Evolutionary conservation across 2,113 vertebrate species (phyloP).

Genomic region (Dipodomys merriami): DNA sequence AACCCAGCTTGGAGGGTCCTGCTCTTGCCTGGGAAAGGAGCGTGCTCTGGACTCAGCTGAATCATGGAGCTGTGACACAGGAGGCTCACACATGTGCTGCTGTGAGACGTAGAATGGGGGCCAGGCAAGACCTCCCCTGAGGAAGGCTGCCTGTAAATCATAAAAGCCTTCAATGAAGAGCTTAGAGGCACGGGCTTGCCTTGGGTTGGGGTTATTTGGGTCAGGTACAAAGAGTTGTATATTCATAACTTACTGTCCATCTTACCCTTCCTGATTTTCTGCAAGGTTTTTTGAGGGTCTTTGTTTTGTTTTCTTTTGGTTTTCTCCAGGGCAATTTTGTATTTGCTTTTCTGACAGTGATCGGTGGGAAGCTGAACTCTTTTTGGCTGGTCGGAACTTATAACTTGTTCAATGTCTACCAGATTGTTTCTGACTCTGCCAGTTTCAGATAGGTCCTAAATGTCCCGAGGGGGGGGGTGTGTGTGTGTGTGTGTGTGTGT

Average conservation of each 20-base stretch:
- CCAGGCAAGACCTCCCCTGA: constrained; percentile 86
- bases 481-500: background rate
- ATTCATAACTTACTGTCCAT: constrained; percentile 87
- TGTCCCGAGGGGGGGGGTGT: no score
- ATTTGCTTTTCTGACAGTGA: constrained; percentile 80
- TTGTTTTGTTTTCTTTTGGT: constrained; percentile 51
- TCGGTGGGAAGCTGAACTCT: constrained; percentile 74
- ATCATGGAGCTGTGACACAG: constrained; percentile 67
- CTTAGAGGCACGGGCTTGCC: constrained; percentile 80
- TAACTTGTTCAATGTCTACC: constrained; percentile 75
- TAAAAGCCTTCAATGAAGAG: constrained; percentile 85
- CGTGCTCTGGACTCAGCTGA: constrained; percentile 67
- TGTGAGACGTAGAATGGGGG: constrained; percentile 82
- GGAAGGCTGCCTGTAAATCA: constrained; percentile 84
- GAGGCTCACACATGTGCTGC: constrained; percentile 79
- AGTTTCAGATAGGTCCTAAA: constrained; percentile 3
- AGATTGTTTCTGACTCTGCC: constrained; percentile 33
- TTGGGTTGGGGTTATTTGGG: constrained; percentile 86
- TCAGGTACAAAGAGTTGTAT: constrained; percentile 87
- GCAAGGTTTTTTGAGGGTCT: constrained; percentile 33
- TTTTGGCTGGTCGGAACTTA: constrained; percentile 78
- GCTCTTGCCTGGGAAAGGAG: constrained; percentile 44
- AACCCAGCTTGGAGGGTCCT: background rate
- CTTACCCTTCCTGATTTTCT: constrained; percentile 84
- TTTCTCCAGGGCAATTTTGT: constrained; percentile 80